Percentiles rank a stretch among this genome's conserved stretches.
Evolutionary conservation across 2,888 invertebrate species (phyloP).

Genomic region (Mellilla xanthometata): DNA sequence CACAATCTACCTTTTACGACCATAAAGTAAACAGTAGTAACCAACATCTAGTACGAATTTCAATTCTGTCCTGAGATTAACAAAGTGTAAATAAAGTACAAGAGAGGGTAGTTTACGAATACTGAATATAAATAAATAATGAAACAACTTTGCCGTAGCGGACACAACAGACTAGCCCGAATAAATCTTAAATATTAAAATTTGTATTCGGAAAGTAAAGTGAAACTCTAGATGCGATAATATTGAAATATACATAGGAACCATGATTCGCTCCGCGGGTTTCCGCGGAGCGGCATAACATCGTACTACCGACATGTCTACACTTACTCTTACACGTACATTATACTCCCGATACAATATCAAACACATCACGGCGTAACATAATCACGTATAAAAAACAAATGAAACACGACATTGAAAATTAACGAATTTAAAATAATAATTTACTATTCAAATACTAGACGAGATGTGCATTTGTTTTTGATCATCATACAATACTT

Average conservation of each 20-base stretch:
- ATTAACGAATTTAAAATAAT: too few relatives aligned
- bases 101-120: conserved; percentile 51
- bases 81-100: conserved; percentile 45
- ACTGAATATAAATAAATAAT: conserved; percentile 61
- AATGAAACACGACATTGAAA: neutral
- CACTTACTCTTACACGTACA: conserved; percentile 60
- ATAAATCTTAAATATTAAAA: conserved; percentile 82
- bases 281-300: conserved; percentile 74
- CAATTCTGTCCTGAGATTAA: conserved; percentile 59
- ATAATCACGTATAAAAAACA: neutral
- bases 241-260: conserved; percentile 84
- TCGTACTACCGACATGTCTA: conserved; percentile 76
- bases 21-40: conserved; percentile 72
- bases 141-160: conserved; percentile 77
- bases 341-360: conserved; percentile 53
- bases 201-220: conserved; percentile 83
- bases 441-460: too few relatives aligned
- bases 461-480: too few relatives aligned
- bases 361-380: conserved; percentile 38
- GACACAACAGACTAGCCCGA: conserved; percentile 81
- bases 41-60: conserved; percentile 63
- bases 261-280: conserved; percentile 81
- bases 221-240: conserved; percentile 83
- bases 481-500: too few relatives aligned
- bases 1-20: conserved; percentile 75